phyloP scores from a whole-genome alignment of 2,113 vertebrate genomes.

The Boulengeromyrus knoepffleri region DNA sequence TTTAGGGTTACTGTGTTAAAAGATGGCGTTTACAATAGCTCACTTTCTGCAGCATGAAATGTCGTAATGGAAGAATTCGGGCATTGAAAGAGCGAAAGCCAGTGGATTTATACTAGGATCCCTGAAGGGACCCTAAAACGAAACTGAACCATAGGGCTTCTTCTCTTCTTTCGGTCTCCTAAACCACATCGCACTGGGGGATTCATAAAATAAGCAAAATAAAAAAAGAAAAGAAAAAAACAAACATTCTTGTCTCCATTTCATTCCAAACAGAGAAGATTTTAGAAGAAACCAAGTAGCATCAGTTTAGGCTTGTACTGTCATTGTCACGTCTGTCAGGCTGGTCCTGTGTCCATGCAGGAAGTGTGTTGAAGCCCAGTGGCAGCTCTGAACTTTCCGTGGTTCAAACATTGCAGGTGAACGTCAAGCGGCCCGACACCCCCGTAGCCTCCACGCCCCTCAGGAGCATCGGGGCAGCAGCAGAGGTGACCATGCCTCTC shows the following conservation, averaged over 20 bases:
- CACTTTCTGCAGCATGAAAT: neutral
- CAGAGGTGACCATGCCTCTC: constrained; percentile 24
- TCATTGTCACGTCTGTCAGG: neutral
- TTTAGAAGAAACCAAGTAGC: neutral
- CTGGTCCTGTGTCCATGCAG: neutral
- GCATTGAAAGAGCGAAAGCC: neutral
- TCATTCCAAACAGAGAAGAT: constrained; percentile 20
- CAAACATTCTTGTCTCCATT: constrained; percentile 20
- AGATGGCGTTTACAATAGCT: neutral
- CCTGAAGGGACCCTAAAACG: neutral
- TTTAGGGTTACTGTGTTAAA: neutral
- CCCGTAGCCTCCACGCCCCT: neutral
- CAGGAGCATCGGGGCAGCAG: constrained; percentile 24
- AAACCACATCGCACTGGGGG: constrained; percentile 22
- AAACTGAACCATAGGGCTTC: constrained; percentile 7
- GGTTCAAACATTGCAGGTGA: neutral
- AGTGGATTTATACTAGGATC: neutral
- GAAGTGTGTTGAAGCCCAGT: neutral
- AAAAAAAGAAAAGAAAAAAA: constrained; percentile 2
- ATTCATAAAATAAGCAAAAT: constrained; percentile 27
- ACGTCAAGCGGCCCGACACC: neutral
- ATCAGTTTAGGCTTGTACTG: neutral
- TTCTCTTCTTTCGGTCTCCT: constrained; percentile 19
- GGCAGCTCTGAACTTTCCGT: neutral
- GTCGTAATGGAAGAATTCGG: neutral